Base-by-base conservation (phyloP, 2,888 invertebrate species). In the Lasioglossum malachurum region DNA sequence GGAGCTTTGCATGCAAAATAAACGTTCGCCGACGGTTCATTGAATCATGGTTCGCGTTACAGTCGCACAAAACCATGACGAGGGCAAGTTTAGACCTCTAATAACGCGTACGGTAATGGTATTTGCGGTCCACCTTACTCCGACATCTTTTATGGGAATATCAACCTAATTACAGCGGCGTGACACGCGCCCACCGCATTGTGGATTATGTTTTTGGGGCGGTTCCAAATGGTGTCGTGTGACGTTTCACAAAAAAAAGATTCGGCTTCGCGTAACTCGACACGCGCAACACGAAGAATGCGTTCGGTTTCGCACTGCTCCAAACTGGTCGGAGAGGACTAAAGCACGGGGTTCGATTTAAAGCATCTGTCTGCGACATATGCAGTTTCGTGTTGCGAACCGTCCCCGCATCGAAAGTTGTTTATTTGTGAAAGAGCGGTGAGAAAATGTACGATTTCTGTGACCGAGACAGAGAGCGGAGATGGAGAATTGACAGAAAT, bases 91-190 rank as follows among this genome's bases (percentile, higher is more conserved):
- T 80, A 64, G 46, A 77, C 83, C 80, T 80, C 79, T 79, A 89
- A 82, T 86, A 87, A 84, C 83, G 64, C 44, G 75, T 71, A 76
- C 60, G 75, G 87, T 80, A 88, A 87, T 88, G 80, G 90, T 87
- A 84, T 91, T 90, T 90, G 92, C 64, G 92, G 88, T 90, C 88
- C 90, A 90, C 92, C 91, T 91, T 90, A 81, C 87, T 60, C 80
- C 80, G 60, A 41, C 75, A 75, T 77, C 83, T 82, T 89, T 90
- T 83, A 87, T 85, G 87, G 86, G 87, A 89, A 87, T 81, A 88
- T 84, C 90, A 91, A 89, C 91, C 92, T 92, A 92, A 92, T 92
- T 92, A 91, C 82, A 75, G 67, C 76, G 69, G 49, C 57, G 83
- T 44, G 78, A 80, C 85, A 75, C 81, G 84, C 78, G 79, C 74